Base-by-base conservation (phyloP, 2,888 invertebrate genomes). In the Cordilura impudica region DNA sequence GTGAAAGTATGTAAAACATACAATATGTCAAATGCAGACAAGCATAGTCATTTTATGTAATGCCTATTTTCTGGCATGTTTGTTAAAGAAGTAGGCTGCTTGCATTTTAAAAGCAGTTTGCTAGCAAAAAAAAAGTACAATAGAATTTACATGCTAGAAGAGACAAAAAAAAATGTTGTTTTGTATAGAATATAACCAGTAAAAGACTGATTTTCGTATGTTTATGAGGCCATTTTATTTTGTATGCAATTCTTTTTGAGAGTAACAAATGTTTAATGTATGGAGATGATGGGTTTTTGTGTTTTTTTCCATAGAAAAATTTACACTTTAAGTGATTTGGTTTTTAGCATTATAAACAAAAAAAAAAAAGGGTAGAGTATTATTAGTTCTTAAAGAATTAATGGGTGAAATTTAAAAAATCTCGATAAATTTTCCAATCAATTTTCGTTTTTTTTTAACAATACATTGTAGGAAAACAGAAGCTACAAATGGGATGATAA, bases 21-120 rank as follows among this genome's bases (percentile, higher is more conserved):
- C 70, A 66, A 66, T 79, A 71, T 79, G 75, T 75, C 79, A 79
- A 79, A 75, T 56, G 67, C 79, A 79, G 79, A 63, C 79, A 75
- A 71, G 61, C 67, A 72, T 72, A 75, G 71, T 79, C 67, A 75
- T 79, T 78, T 72, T 53, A 61, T 72, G 75, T 63, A 72, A 75
- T 63, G 75, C 71, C 67, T 75, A 53, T 35, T 79, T 79, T 72
- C 71, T 63, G 75, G 71, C 71, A 71, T 63, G 58, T 72, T 72
- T 54, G 61, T 53, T 49, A 72, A 63, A 72, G 53, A 67, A 75
- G 56, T 75, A 67, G 72, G 77, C 75, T 70, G 75, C 51, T 67
- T 56, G 63, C 61, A 56, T n/a, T 43, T 56, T 56, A 29, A 54
- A 75, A n/a, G n/a, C 10, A 74, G 49, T 60, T 47, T 76, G 65